phyloP scores from a whole-genome alignment of 2,113 vertebrate species.

The Bos indicus region DNA sequence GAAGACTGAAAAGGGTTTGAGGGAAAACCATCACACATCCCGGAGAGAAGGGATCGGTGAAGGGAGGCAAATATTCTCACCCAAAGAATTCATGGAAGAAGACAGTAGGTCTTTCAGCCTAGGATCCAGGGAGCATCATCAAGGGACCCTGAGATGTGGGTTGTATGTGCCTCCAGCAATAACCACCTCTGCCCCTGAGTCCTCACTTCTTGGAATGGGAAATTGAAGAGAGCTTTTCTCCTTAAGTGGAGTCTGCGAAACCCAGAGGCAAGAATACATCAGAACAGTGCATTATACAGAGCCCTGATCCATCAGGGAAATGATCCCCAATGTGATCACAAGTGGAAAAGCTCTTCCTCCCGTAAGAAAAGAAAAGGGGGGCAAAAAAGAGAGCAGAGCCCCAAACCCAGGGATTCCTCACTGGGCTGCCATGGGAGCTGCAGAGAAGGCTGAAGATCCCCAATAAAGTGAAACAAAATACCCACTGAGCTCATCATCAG shows the following conservation, averaged over 20 bases:
- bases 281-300: fast-evolving
- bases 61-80: neutral
- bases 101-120: neutral
- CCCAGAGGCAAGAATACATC: fast-evolving
- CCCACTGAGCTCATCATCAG: too few relatives aligned
- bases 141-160: neutral
- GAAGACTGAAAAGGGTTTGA: too few relatives aligned
- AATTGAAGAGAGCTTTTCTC: neutral
- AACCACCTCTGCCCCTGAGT: neutral
- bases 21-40: fast-evolving
- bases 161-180: neutral
- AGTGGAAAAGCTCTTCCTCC: too few relatives aligned
- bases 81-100: neutral
- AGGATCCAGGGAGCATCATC: too few relatives aligned
- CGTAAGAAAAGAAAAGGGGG: fast-evolving
- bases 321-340: fast-evolving
- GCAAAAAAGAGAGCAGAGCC: neutral
- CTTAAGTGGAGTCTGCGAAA: neutral
- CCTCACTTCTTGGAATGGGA: too few relatives aligned
- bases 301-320: fast-evolving
- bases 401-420: fast-evolving
- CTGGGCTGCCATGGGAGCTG: fast-evolving
- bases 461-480: neutral
- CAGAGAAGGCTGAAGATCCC: too few relatives aligned
- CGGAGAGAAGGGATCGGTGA: fast-evolving